Base-by-base conservation (phyloP, 1,140 invertebrate species). In the Pseudomyrmex flavicornis region DNA sequence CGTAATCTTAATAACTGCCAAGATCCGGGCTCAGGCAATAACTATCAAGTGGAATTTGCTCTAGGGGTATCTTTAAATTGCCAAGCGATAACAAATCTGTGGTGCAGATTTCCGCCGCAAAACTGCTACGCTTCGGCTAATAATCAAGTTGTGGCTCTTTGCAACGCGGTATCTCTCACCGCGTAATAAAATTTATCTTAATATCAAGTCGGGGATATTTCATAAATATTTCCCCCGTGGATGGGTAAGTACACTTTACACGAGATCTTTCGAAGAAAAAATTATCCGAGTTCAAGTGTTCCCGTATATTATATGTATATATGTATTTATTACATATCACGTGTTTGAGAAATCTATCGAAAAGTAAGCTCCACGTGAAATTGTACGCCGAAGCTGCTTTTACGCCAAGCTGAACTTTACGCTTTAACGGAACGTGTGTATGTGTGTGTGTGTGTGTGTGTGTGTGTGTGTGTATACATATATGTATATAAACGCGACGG, bases 1-100 rank as follows among this genome's bases (percentile, higher is more conserved):
- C 65, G 76, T 59, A 80, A 80, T 80, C 76, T 72, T 80, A 80
- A 80, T 80, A 80, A 80, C 66, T 80, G 65, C 76, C 65, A 50
- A 9, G 76, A 79, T 58, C 44, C n/a, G 10, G 10, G 73, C 48
- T 52, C n/a, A 35, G 61, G 54, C 56, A 80, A 80, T 80, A 70
- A 70, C 66, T 80, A 72, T 80, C 56, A 80, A 72, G 54, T 26
- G 76, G 76, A 80, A 80, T 80, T 80, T 80, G 59, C 56, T 59
- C 54, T 35, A 35, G 48, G n/a, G 76, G 15, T 59, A 58, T 70
- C 72, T 72, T 80, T 59, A 80, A 80, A 80, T 59, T 17, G 66
- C 66, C 52, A 61, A 72, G 20, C 76, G 66, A 80, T 59, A 80
- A 12, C 22, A 2, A 22, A 66, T 17, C 48, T 70, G 66, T 26